Conservation (phyloP, 2,113 vertebrate species). For the Brachyhypopomus gauderio region DNA sequence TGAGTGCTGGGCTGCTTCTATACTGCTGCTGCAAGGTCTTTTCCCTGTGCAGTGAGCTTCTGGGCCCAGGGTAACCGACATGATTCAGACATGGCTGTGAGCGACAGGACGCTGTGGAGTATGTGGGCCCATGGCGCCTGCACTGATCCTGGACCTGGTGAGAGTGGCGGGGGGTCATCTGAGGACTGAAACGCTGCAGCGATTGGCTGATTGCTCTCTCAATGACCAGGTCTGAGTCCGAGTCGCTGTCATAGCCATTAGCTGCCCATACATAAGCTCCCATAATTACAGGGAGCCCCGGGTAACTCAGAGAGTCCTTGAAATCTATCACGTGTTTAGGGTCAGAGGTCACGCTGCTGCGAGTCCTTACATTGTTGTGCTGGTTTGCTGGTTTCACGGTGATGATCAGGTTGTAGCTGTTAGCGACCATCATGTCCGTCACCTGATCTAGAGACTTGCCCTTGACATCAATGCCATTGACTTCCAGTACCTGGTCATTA, state of each 20-base stretch:
- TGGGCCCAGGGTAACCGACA: conserved; percentile 4
- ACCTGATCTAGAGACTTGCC: conserved; percentile 87
- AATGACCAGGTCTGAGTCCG: conserved; percentile 35
- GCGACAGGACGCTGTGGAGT: conserved; percentile 3
- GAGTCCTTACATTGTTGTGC: conserved; percentile 79
- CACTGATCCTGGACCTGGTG: background rate
- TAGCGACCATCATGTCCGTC: conserved; percentile 91
- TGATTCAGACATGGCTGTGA: conserved; percentile 52
- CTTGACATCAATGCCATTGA: conserved; percentile 85
- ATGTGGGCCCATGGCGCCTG: background rate
- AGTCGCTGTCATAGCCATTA: conserved; percentile 29
- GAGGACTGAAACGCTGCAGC: background rate
- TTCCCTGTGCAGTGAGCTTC: conserved; percentile 5
- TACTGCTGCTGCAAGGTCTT: conserved; percentile 34
- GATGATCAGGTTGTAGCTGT: conserved; percentile 86
- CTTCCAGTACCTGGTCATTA: conserved; percentile 86
- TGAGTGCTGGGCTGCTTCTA: background rate
- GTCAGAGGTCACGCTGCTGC: conserved; percentile 4
- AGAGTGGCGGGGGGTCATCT: background rate
- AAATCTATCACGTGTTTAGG: background rate
- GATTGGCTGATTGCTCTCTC: background rate
- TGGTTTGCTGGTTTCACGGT: conserved; percentile 87
- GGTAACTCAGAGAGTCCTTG: conserved; percentile 28
- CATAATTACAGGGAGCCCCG: conserved; percentile 54
- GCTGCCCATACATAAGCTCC: conserved; percentile 17